Evolutionary conservation across 2,888 invertebrate species (phyloP), one percentile per base, ranked within the genome.

Genomic region (Melinaea marsaeus): DNA sequence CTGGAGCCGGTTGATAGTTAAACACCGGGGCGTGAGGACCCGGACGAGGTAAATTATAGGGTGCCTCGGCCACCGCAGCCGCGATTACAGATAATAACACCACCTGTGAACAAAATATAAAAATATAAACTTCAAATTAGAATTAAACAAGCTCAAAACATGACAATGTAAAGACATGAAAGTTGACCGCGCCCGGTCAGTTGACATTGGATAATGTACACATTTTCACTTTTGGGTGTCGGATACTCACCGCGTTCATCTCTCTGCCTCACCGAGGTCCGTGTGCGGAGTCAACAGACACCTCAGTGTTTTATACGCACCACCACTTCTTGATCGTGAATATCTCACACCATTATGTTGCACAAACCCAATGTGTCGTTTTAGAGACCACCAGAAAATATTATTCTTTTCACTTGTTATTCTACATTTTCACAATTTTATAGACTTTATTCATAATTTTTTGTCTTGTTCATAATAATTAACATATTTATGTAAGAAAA

Each of bases 201-300:
- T 86, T 86, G 84, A 83, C 84, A 60, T 47, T 56, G 61, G 55
- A 55, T 37, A 66, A 57, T 68, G 68, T 67, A 71, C 67, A 66
- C 65, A 73, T 69, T 77, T 77, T 77, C 75, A 74, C 75, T 75
- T 75, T 71, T 66, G 60, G 42, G 47, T 58, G 13, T 63, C 66
- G 67, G 73, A 72, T 78, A 90, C 90, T 89, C 79, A 90, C 90
- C 88, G 85, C 85, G 78, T 79, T 82, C 90, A 89, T 89, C 81
- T 73, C 77, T 79, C 75, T 72, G 59, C 72, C 76, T 78, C 77
- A 80, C 73, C 77, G 75, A 76, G 73, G 75, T 74, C 75, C 78
- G 79, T 86, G 83, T 87, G 82, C 80, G 77, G 71, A 69, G 70
- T 68, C 69, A 63, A 73, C 67, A 59, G 69, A 70, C 71, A 71